Conservation (phyloP, 2,888 invertebrate genomes). For the Lobophora halterata region DNA sequence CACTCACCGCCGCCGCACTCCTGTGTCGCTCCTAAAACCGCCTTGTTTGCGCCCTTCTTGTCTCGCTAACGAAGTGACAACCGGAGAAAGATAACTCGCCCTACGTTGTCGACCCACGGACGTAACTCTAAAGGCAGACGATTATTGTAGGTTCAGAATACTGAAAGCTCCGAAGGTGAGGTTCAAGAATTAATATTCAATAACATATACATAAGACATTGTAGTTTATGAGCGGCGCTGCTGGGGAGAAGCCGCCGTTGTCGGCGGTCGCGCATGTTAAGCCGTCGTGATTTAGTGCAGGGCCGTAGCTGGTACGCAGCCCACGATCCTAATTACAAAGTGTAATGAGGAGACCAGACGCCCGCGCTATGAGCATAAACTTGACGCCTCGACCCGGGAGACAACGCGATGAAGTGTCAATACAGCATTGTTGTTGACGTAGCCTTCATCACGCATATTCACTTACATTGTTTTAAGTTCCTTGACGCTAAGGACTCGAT, state of each 20-base stretch:
- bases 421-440: constrained; percentile 22
- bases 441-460: constrained; percentile 5
- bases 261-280: constrained; percentile 57
- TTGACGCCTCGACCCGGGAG: constrained; percentile 40
- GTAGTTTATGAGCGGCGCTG: constrained; percentile 54
- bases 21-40: constrained; percentile 50
- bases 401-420: constrained; percentile 34
- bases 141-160: too few relatives aligned
- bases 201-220: constrained; percentile 63
- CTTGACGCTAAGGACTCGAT: too few relatives aligned
- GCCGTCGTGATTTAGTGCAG: constrained; percentile 71
- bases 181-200: constrained; percentile 64
- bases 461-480: neutral
- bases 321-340: constrained; percentile 76
- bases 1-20: constrained; percentile 50
- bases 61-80: constrained; percentile 50
- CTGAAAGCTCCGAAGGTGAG: too few relatives aligned
- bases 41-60: constrained; percentile 51
- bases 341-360: constrained; percentile 71
- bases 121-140: too few relatives aligned
- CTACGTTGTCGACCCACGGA: constrained; percentile 28
- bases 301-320: constrained; percentile 57
- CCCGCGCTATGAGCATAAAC: constrained; percentile 33
- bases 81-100: constrained; percentile 33
- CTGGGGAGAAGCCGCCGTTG: constrained; percentile 39